A percentile compares a stretch with the other conserved stretches of the same genome.
Conservation (phyloP, 2,888 invertebrate genomes). For the Agonopterix subpropinquella region DNA sequence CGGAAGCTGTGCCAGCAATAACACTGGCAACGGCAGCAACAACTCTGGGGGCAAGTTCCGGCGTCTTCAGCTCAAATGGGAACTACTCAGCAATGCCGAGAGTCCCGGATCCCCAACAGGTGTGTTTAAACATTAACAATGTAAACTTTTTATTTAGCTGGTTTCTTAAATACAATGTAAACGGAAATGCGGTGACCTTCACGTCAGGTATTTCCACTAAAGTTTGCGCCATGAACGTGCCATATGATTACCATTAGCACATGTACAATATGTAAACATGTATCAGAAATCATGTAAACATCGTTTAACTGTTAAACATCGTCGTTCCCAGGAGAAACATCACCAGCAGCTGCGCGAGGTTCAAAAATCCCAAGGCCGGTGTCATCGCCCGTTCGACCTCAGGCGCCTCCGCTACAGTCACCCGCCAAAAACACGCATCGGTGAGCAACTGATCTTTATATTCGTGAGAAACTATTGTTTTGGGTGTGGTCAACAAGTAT, state of each 20-base stretch:
- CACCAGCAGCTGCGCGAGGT: constrained; percentile 68
- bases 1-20: constrained; percentile 56
- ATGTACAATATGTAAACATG: constrained; percentile 4
- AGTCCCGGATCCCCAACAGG: constrained; percentile 61
- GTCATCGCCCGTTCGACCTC: constrained; percentile 81
- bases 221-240: too few relatives aligned
- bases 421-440: constrained; percentile 64
- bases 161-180: too few relatives aligned
- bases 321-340: constrained; percentile 52
- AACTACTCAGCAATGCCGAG: constrained; percentile 79
- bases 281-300: neutral
- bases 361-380: constrained; percentile 86
- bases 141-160: too few relatives aligned
- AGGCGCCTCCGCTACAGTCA: constrained; percentile 53
- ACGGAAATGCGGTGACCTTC: too few relatives aligned
- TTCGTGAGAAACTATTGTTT: constrained; percentile 1
- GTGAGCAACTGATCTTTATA: constrained; percentile 27
- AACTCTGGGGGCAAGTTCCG: constrained; percentile 82
- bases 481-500: neutral
- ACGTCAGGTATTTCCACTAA: too few relatives aligned
- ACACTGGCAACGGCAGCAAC: constrained; percentile 70
- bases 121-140: constrained; percentile 16
- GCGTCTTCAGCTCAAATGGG: constrained; percentile 87
- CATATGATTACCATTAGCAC: too few relatives aligned
- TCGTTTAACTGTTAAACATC: neutral